A percentile compares a stretch with the other conserved stretches of the same genome.
These are phyloP conservation scores for Semicossyphus pulcher DNA, from an alignment of 2,113 vertebrate genomes.

Conservation along the genomic window DNA sequence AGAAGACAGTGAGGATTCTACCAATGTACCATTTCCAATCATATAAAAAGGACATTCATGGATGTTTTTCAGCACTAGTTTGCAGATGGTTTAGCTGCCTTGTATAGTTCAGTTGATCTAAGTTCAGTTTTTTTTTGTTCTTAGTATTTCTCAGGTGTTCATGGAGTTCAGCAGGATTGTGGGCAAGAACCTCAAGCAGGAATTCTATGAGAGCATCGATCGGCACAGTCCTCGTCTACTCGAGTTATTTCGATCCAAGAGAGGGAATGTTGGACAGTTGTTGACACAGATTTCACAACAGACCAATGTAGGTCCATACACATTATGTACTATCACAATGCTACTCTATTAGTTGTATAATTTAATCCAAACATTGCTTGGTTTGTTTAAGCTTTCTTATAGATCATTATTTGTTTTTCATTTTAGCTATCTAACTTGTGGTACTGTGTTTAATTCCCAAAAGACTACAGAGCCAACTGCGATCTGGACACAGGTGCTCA, in stretches of 20 bases:
- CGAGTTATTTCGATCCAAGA: neutral
- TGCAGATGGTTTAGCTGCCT: no score
- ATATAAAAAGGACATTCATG: no score
- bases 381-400: neutral
- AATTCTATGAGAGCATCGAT: neutral
- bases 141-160: neutral
- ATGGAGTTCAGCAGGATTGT: constrained; percentile 17
- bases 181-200: constrained; percentile 21
- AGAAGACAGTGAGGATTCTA: no score
- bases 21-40: no score
- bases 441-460: no score
- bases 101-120: no score
- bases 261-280: neutral
- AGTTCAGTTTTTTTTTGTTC: no score
- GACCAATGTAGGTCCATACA: neutral
- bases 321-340: neutral
- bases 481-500: neutral
- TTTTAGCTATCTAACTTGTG: no score
- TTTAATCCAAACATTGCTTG: no score
- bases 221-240: neutral
- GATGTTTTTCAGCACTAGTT: no score
- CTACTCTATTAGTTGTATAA: no score
- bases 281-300: neutral
- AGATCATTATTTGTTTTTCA: neutral
- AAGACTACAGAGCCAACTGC: neutral